Base-by-base conservation (phyloP, 2,888 invertebrate genomes). In the Noctua janthe region DNA sequence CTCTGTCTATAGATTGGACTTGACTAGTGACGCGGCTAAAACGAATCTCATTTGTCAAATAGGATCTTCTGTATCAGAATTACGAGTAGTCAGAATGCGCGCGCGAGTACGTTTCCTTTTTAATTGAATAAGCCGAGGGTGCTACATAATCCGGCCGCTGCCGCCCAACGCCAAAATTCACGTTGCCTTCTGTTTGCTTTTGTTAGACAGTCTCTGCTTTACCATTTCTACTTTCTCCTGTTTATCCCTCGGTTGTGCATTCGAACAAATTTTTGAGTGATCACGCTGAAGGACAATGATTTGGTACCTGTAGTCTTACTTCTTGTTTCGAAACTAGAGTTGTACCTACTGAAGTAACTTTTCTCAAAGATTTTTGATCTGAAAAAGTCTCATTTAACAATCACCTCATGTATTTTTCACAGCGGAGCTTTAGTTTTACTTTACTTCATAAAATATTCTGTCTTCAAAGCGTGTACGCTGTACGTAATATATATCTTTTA, bases 61-160 rank as follows among this genome's bases (percentile, higher is more conserved):
- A 91, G 89, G 90, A 91, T 91, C 90, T 90, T 91, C 90, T 92
- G 90, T 90, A 90, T 91, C 91, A 88, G 92, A 92, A 93, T 94
- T 92, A 91, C 91, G 91, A 93, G 91, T 92, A 92, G 92, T 92
- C 92, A 90, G 91, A 91, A 91, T 89, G 90, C 91, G 90, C 91
- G 91, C 91, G 88, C 90, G 91, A 93, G 91, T 92, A 92, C 92
- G 91, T 94, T 93, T 93, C 92, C 91, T 92, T 94, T 94, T 94
- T 95, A 95, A 95, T 95, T 95, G 95, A 94, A 94, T 95, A 94
- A 95, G 93, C 93, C 91, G 93, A 93, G 94, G 94, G 94, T 92
- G 94, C 94, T 93, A 92, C 91, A 92, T 94, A 94, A 94, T 94
- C 93, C 94, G 91, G 90, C 89, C 87, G 92, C 89, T 89, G 89